Evolutionary conservation across 1,140 invertebrate species (phyloP).

Genomic region (Apis dorsata): DNA sequence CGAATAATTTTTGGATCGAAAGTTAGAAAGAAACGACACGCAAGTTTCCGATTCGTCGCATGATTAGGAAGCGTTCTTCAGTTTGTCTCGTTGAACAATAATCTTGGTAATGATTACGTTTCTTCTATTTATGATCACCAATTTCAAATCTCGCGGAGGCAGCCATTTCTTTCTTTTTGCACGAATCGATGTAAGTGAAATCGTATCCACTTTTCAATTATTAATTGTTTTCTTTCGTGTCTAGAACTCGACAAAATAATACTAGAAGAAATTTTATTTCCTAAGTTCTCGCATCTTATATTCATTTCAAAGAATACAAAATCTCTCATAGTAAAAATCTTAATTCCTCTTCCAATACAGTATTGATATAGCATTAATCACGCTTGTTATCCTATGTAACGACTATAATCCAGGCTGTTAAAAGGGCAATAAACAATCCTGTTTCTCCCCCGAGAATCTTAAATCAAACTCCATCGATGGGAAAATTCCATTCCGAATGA

Average conservation of each 20-base stretch:
- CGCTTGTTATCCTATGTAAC: background rate
- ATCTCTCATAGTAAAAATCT: background rate
- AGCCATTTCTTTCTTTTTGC: background rate
- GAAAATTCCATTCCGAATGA: background rate
- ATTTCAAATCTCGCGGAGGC: background rate
- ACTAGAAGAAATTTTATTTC: too few species aligned
- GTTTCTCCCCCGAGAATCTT: background rate
- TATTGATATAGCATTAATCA: background rate
- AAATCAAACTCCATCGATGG: background rate
- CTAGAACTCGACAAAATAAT: too few species aligned
- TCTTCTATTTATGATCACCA: conserved; percentile 31
- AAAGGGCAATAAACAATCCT: background rate
- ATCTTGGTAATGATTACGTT: conserved; percentile 4
- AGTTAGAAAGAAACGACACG: background rate
- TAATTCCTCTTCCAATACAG: background rate
- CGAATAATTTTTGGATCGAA: conserved; percentile 38
- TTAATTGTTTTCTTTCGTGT: too few species aligned
- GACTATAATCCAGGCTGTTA: background rate
- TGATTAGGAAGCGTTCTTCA: conserved; percentile 23
- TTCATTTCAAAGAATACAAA: too few species aligned
- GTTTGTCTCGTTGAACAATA: conserved; percentile 38
- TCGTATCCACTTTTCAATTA: background rate
- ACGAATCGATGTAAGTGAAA: background rate
- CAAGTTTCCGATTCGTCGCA: conserved; percentile 39
- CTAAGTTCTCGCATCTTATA: too few species aligned